Percentiles rank a stretch among this genome's conserved stretches.
Evolutionary conservation across 35 echinoderm and acorn worm genomes (phyloP).

Genomic region (Lytechinus pictus): DNA sequence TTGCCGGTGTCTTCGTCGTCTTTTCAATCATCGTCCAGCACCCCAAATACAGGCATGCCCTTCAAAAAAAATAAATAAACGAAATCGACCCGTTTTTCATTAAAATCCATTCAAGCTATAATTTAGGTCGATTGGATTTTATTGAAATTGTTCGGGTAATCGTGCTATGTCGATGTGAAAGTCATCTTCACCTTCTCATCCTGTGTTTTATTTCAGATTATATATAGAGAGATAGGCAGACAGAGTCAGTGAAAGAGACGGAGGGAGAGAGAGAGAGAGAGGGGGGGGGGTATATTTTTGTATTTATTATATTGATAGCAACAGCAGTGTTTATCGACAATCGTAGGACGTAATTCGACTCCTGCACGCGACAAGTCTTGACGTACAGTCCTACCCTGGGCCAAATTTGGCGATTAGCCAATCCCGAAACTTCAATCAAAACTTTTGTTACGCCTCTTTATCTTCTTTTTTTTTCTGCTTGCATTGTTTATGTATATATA

Average conservation of each 20-base stretch:
- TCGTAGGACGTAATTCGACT: neutral
- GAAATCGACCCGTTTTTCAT: too few species aligned
- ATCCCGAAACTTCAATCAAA: neutral
- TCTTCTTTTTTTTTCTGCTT: neutral
- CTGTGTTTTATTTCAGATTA: neutral
- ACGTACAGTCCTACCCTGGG: constrained; percentile 8
- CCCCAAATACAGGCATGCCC: too few species aligned
- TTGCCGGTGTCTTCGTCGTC: too few species aligned
- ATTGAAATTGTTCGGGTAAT: too few species aligned
- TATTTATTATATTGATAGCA: neutral
- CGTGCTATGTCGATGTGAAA: neutral
- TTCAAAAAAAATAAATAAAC: too few species aligned
- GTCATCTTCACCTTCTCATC: neutral
- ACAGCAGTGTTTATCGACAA: constrained; percentile 1
- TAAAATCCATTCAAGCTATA: too few species aligned
- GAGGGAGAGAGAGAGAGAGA: too few species aligned
- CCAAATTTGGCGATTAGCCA: constrained; percentile 26
- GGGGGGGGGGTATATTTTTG: too few species aligned
- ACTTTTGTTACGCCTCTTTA: neutral
- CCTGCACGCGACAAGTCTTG: constrained; percentile 35
- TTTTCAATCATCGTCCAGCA: too few species aligned
- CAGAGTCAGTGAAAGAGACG: too few species aligned
- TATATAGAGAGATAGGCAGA: neutral
- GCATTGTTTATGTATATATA: neutral
- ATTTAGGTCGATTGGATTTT: too few species aligned